phyloP scores from a whole-genome alignment of 2,888 invertebrate genomes.

The Antitype chi region DNA sequence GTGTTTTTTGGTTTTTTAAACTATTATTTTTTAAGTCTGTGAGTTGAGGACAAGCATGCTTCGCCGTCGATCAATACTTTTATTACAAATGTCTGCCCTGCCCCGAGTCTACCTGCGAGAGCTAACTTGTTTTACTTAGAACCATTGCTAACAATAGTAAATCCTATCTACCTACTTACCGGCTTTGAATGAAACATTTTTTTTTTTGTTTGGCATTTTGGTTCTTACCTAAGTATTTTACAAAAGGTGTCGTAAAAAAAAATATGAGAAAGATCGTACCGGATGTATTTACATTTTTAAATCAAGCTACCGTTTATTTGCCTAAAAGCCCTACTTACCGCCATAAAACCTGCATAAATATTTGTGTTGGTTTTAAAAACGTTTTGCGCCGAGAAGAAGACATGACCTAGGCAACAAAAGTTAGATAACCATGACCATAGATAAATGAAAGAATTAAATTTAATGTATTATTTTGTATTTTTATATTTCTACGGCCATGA shows the following conservation, averaged over 20 bases:
- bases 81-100: not conserved
- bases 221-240: not conserved
- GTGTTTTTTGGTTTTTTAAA: no score
- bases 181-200: no score
- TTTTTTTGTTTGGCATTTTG: no score
- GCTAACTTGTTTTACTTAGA: not conserved
- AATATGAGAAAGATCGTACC: not conserved
- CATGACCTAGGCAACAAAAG: slow-evolving; percentile 12
- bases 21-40: no score
- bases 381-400: not conserved
- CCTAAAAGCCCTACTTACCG: not conserved
- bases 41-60: not conserved
- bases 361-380: not conserved
- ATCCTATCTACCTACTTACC: not conserved
- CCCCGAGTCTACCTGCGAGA: not conserved
- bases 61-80: slow-evolving; percentile 10
- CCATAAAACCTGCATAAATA: not conserved
- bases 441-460: no score
- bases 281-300: not conserved
- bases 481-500: not conserved
- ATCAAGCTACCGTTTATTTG: not conserved
- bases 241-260: not conserved
- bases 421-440: not conserved
- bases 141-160: not conserved
- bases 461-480: no score